Base-by-base conservation (phyloP, 64 coral and sea anemone species). In the Dendronephthya gigantea region DNA sequence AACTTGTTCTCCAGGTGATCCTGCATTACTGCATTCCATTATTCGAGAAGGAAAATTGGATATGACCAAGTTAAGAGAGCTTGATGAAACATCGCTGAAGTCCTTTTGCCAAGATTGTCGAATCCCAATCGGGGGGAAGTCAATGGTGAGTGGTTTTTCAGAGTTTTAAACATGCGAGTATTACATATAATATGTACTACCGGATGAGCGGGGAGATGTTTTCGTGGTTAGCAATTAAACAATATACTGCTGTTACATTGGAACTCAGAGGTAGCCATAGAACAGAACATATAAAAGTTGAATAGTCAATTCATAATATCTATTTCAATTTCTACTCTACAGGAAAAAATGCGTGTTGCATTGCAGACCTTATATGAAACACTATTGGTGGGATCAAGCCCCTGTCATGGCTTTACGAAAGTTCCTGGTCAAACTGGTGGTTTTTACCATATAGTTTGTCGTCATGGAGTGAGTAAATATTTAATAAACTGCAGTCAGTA, bases 341-440 rank as follows among this genome's bases (percentile, higher is more conserved):
- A 74, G n/a, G 68, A 19, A 9, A 74, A 74, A 35, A 74, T 74
- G 68, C 3, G 25, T 13, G 25, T 74, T 19, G 68, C 13, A 12
- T 27, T 74, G 68, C 68, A 74, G n/a, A 12, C n/a, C 68, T 29
- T 74, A 29, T 74, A 74, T 74, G 68, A 74, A 27, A 19, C 68
- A 13, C 68, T 74, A 29, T 29, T 74, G 19, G 25, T 74, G 13
- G 68, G 68, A 19, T 74, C 68, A 13, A 30, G 68, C 25, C 68
- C 68, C 11, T 74, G 68, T 74, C 68, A 74, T 74, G 68, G 68
- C 25, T 74, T 74, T 74, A 74, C 68, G 17, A 74, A 74, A 74
- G 68, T 74, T 74, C 68, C 68, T 30, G 68, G 68, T 25, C 68
- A 74, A 25, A 74, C 68, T 74, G 68, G 68, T 13, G 68, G 68